Percentiles rank a stretch among this genome's conserved stretches.
phyloP scores from a whole-genome alignment of 92 coral and sea anemone genomes.

The Epizoanthus stellaris region DNA sequence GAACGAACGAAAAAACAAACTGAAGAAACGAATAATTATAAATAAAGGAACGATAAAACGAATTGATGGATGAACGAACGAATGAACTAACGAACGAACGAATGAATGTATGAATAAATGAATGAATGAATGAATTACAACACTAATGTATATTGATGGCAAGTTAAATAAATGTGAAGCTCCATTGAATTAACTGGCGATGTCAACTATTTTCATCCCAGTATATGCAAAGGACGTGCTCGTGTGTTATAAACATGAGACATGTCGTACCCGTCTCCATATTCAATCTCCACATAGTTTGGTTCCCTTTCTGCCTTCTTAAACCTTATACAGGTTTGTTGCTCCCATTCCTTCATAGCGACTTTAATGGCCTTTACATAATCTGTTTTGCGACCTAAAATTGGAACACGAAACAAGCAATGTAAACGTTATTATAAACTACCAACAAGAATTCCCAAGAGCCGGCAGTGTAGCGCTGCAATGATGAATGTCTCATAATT shows the following conservation, averaged over 20 bases:
- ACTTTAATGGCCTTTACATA: conserved; percentile 58
- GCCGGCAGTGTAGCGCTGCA: too few species aligned
- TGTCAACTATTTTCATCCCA: background rate
- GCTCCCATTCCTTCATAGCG: conserved; percentile 87
- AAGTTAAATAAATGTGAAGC: too few species aligned
- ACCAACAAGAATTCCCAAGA: too few species aligned
- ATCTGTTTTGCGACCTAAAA: conserved; percentile 52
- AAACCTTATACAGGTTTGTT: conserved; percentile 74
- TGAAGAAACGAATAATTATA: background rate
- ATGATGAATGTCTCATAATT: too few species aligned
- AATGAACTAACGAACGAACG: too few species aligned
- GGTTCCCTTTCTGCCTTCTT: conserved; percentile 63
- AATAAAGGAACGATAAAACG: background rate
- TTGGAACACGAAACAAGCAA: background rate
- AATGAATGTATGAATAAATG: background rate
- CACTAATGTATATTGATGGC: too few species aligned
- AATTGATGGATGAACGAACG: background rate
- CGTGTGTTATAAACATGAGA: too few species aligned
- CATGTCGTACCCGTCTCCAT: conserved; percentile 74
- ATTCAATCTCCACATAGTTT: conserved; percentile 78
- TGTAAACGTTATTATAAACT: too few species aligned
- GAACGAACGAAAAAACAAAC: background rate
- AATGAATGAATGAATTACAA: background rate
- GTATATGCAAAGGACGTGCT: too few species aligned
- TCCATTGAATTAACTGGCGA: too few species aligned